phyloP scores from a whole-genome alignment of 2,797 vertebrate genomes.

The Melanotaenia boesemani region DNA sequence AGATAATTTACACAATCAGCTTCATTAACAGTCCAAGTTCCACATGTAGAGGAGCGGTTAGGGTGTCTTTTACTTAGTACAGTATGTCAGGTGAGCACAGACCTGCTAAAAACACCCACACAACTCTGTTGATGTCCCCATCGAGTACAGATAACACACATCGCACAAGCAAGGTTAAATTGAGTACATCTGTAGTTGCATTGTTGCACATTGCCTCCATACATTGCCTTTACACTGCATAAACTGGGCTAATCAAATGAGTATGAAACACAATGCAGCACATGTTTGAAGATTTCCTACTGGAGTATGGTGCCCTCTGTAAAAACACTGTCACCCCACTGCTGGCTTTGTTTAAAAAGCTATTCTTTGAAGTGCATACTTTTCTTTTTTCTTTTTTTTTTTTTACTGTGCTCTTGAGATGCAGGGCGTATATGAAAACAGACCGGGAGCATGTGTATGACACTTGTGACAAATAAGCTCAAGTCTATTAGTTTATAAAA shows the following conservation, averaged over 20 bases:
- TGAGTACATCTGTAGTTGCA: conserved; percentile 40
- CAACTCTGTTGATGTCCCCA: conserved; percentile 17
- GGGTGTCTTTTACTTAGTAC: conserved; percentile 17
- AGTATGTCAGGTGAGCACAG: conserved; percentile 27
- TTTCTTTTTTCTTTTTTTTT: conserved; percentile 6
- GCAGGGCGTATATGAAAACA: conserved; percentile 22
- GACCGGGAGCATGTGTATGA: conserved; percentile 22
- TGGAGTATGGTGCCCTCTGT: conserved; percentile 49
- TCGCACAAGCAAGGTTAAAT: conserved; percentile 25
- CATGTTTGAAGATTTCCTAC: conserved; percentile 7
- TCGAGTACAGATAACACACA: conserved; percentile 14
- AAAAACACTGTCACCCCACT: conserved; percentile 35
- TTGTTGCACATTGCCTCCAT: conserved; percentile 26
- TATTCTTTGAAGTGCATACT: conserved; percentile 47
- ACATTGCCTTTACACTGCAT: conserved; percentile 36
- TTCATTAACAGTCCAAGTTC: conserved; percentile 46
- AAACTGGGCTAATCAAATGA: conserved; percentile 43
- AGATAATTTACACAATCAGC: conserved; percentile 46
- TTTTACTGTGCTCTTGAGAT: conserved; percentile 38
- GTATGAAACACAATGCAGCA: conserved; percentile 26
- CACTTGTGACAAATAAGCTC: conserved; percentile 38
- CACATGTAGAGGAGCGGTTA: not conserved
- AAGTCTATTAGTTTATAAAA: conserved; percentile 18
- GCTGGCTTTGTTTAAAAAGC: conserved; percentile 46
- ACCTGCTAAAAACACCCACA: conserved; percentile 3